Evolutionary conservation across 2,113 vertebrate species (phyloP).

Genomic region (Clarias gariepinus): DNA sequence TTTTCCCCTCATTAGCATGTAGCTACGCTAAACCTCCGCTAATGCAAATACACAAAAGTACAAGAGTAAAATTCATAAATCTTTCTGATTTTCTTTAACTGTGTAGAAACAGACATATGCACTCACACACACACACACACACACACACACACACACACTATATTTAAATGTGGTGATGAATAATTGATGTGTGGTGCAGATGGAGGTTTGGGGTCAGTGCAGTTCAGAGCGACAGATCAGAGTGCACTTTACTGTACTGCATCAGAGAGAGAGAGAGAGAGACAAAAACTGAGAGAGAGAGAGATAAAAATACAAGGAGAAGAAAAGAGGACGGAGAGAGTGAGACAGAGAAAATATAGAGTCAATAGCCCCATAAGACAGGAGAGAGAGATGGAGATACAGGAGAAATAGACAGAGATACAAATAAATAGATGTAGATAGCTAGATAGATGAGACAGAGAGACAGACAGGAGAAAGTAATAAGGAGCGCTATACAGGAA

Average conservation of each 20-base stretch:
- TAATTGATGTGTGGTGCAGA: slow-evolving; percentile 30
- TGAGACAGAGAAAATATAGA: slow-evolving; percentile 1
- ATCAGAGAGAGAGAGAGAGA: slow-evolving; percentile 9
- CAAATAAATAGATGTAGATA: not conserved
- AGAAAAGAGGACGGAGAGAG: not conserved
- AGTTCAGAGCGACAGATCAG: slow-evolving; percentile 1
- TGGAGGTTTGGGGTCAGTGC: slow-evolving; percentile 27
- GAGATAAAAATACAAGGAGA: not conserved
- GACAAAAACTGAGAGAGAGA: slow-evolving; percentile 1
- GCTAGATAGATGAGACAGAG: not conserved
- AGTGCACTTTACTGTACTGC: slow-evolving; percentile 34
- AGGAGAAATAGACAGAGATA: not conserved
- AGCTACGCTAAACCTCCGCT: not conserved
- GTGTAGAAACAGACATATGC: not conserved
- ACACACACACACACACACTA: slow-evolving; percentile 42
- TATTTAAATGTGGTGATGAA: slow-evolving; percentile 10
- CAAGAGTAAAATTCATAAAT: not conserved
- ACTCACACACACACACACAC: slow-evolving; percentile 1
- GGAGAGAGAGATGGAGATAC: not conserved
- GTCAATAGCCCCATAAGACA: too few relatives aligned
- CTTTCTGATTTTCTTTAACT: not conserved
- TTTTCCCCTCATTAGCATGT: not conserved
- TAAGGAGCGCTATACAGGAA: not conserved
- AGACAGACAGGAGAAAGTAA: not conserved
- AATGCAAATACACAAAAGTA: not conserved